A percentile compares a stretch with the other conserved stretches of the same genome.
Conservation (phyloP, 2,888 invertebrate species). For the Trachelus tabidus region DNA sequence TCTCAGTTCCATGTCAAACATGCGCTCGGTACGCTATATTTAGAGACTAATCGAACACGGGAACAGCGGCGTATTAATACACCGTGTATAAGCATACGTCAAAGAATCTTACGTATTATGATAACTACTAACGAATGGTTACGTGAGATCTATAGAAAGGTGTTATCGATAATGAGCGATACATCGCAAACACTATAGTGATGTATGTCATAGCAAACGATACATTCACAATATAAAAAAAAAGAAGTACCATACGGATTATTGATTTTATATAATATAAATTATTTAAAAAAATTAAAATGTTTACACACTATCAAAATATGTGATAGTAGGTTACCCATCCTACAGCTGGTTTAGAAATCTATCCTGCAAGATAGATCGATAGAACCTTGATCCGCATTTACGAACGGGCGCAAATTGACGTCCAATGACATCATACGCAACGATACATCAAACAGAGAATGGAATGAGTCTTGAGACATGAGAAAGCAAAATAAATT, state of each 20-base stretch:
- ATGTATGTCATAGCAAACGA: background rate
- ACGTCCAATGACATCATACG: slow-evolving; percentile 7
- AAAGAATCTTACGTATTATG: background rate
- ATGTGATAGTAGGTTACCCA: background rate
- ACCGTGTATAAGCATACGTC: no score
- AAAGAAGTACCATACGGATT: background rate
- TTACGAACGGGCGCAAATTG: slow-evolving; percentile 18
- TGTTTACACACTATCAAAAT: background rate
- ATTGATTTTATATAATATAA: background rate
- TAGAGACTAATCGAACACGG: no score
- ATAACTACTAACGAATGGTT: background rate
- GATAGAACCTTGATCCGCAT: slow-evolving; percentile 20
- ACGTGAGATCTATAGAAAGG: background rate
- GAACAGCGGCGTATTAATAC: no score
- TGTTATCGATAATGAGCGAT: background rate
- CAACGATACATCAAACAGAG: no score
- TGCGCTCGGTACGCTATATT: no score
- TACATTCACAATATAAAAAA: background rate
- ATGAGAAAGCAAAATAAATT: background rate
- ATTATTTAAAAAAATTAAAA: background rate
- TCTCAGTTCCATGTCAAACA: no score
- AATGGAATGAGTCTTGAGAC: background rate
- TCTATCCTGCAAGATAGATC: background rate
- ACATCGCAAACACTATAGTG: background rate
- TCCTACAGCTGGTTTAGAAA: background rate